phyloP scores from a whole-genome alignment of 2,113 vertebrate species.

The Myotis davidii region DNA sequence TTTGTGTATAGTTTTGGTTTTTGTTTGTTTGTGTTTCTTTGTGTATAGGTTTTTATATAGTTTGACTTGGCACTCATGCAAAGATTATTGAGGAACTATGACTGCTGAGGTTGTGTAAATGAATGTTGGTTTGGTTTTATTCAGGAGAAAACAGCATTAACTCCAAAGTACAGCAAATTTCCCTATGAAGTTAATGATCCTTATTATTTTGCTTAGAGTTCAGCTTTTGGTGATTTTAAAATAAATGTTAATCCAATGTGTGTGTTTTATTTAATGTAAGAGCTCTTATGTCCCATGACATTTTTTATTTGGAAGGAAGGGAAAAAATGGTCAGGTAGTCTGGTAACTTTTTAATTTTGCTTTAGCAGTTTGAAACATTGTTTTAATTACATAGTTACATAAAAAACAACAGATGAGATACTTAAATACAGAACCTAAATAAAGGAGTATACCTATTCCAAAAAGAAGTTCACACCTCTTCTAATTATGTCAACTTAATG shows the following conservation, averaged over 20 bases:
- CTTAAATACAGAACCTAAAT: constrained; percentile 12
- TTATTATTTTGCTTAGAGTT: not conserved
- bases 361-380: not conserved
- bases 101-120: not conserved
- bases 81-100: not conserved
- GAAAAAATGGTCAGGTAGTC: not conserved
- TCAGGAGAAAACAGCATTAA: not conserved
- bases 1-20: not conserved
- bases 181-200: not conserved
- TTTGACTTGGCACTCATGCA: not conserved
- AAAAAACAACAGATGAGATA: not conserved
- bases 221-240: not conserved
- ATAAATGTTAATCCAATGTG: not conserved
- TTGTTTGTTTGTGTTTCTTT: not conserved
- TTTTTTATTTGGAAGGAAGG: not conserved
- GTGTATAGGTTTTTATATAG: not conserved
- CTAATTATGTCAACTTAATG: not conserved
- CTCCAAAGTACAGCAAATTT: not conserved
- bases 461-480: not conserved
- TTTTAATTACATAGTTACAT: not conserved
- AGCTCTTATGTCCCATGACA: not conserved
- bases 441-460: not conserved
- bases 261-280: not conserved
- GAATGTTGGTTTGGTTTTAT: not conserved
- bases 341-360: not conserved